Evolutionary conservation across 2,888 invertebrate genomes (phyloP).

Genomic region (Polymixis flavicincta): DNA sequence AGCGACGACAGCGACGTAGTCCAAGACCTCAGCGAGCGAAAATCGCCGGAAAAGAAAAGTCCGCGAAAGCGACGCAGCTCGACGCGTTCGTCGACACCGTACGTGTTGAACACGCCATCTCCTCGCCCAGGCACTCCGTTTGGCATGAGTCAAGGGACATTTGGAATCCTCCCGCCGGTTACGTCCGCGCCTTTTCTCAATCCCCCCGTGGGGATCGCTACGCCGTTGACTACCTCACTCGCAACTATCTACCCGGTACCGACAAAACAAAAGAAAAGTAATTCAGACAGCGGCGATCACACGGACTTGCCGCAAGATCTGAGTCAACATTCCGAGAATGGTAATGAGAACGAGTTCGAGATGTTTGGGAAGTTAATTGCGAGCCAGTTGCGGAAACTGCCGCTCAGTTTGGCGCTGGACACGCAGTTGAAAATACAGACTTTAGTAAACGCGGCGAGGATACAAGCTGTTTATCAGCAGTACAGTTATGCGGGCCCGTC

Average conservation of each 20-base stretch:
- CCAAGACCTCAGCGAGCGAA: conserved; percentile 87
- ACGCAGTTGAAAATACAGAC: conserved; percentile 88
- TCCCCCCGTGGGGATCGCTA: conserved; percentile 88
- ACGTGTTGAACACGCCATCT: conserved; percentile 87
- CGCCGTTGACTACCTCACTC: conserved; percentile 86
- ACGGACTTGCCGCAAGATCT: conserved; percentile 85
- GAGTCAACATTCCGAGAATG: conserved; percentile 87
- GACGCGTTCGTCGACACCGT: conserved; percentile 87
- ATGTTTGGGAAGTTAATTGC: conserved; percentile 89
- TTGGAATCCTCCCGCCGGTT: conserved; percentile 83
- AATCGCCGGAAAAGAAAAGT: conserved; percentile 87
- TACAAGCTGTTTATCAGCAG: conserved; percentile 88
- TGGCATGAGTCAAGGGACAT: conserved; percentile 83
- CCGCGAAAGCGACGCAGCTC: conserved; percentile 87
- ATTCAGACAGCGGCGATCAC: conserved; percentile 80
- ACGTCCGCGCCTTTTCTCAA: conserved; percentile 85
- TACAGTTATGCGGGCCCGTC: conserved; percentile 88
- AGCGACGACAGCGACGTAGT: conserved; percentile 89
- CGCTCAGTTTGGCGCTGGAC: conserved; percentile 85
- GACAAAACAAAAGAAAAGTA: conserved; percentile 85
- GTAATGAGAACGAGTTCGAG: conserved; percentile 88
- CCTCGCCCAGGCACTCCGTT: conserved; percentile 88
- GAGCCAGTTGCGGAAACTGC: conserved; percentile 86
- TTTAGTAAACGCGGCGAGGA: conserved; percentile 85
- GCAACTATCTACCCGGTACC: conserved; percentile 86